Evolutionary conservation across 2,888 invertebrate species (phyloP), one percentile per base, ranked within the genome.

Genomic region (Laothoe populi): DNA sequence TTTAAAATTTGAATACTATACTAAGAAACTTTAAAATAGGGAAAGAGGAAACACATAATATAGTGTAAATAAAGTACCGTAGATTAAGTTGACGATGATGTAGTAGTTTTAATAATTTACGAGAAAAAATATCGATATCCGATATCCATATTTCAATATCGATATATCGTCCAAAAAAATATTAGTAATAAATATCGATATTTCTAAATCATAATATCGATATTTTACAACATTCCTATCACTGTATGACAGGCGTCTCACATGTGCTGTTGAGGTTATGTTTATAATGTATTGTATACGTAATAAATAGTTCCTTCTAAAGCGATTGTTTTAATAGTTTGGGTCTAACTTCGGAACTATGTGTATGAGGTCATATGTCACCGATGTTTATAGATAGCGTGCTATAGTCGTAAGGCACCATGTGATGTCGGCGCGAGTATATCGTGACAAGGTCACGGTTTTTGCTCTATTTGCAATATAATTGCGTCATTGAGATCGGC

Each of bases 341-440:
- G 69, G 72, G 69, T 75, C 68, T 69, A 77, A 75, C 79, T 70
- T 70, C 76, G 77, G 77, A 77, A 77, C 76, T 72, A 64, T 65
- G 66, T 62, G 67, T 70, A 74, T 70, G 66, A 72, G 90, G 87
- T 90, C 88, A 88, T 69, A 85, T 86, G 87, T 87, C 86, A 82
- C 64, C 70, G 65, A 69, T 45, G 59, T 63, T 65, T 64, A 74
- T 75, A 73, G 85, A 86, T 88, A 88, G 66, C 72, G 57, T 46
- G 61, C 63, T 66, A 61, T 65, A 62, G 46, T 68, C 61, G 49
- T 67, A 62, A 68, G 57, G 63, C 69, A 68, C 71, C 67, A 75
- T 76, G 69, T 68, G 68, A 76, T 70, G 42, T 44, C 35, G 61
- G 35, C 49, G 61, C 59, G 61, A 49, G 46, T 63, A 65, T 61